Evolutionary conservation across 23 tunicate species (phyloP).

Genomic region (Aplidium turbinatum): DNA sequence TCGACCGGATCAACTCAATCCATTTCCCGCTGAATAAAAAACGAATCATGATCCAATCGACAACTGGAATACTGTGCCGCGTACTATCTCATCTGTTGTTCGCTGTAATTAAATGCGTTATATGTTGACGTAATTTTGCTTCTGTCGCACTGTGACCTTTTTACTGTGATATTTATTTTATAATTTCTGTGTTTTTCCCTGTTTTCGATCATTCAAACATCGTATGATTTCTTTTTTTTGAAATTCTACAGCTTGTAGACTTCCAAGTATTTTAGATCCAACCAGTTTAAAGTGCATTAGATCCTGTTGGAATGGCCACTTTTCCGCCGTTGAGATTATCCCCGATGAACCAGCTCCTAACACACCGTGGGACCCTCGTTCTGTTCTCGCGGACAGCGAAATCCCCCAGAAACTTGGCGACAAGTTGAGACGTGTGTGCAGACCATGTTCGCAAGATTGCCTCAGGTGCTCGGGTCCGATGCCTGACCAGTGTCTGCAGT

Average conservation of each 20-base stretch:
- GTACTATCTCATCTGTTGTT: too few relatives aligned
- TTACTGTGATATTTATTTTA: neutral
- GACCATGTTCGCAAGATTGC: constrained; percentile 40
- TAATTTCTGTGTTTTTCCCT: neutral
- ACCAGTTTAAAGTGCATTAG: constrained; percentile 13
- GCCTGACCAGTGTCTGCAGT: constrained; percentile 34
- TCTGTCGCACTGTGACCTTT: neutral
- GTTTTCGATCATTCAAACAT: too few relatives aligned
- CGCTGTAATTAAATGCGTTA: too few relatives aligned
- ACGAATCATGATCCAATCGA: too few relatives aligned
- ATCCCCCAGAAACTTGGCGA: neutral
- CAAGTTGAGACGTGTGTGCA: constrained; percentile 25
- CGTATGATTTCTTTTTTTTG: too few relatives aligned
- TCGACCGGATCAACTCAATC: too few relatives aligned
- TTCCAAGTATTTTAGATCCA: constrained; percentile 26
- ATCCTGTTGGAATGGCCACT: constrained; percentile 45
- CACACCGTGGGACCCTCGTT: neutral
- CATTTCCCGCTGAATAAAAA: too few relatives aligned
- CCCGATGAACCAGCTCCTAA: neutral
- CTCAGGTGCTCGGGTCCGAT: constrained; percentile 31
- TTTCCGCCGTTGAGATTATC: constrained; percentile 20
- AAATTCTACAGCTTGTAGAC: constrained; percentile 55
- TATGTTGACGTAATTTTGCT: neutral
- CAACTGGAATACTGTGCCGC: too few relatives aligned
- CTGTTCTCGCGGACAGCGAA: neutral